Base-by-base conservation (phyloP, 2,113 vertebrate species). In the Myrmophylax atrothorax region DNA sequence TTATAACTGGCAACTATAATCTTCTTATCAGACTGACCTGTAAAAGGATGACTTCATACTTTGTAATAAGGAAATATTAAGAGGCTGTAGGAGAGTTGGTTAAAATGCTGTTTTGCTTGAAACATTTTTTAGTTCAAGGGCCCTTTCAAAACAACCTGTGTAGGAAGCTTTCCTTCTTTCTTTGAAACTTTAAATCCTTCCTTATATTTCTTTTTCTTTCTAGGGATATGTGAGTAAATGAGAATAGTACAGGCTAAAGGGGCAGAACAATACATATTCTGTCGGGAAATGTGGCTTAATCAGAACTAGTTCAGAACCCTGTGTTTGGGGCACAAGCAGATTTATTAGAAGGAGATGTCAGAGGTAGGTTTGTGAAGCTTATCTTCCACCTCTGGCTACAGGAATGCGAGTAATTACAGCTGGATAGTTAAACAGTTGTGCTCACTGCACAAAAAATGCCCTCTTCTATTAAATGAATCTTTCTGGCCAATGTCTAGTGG, bases 41-140 rank as follows among this genome's bases (percentile, higher is more conserved):
- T 87, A 72, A 78, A 79, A 69, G 76, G 56, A 66, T 89, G 44
- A 93, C 56, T 86, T 95, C 83, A 60, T 95, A 49, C 50, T 78
- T 84, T 24, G 12, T 56, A 89, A 70, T 26, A 53, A 72, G 74
- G 53, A 93, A 87, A 66, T 82, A 87, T 3, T 72, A 58, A 72
- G 44, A 68, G 31, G 60, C 18, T 77, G 23, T 35, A 33, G 83
- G 44, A 94, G 52, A 81, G 15, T 12, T 60, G 64, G 47, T 88
- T 38, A 68, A 79, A 94, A 81, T 2, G 3, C 29, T 89, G 24
- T 38, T 89, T 86, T 53, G 35, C 53, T 60, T 14, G 7, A 80
- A 80, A 84, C 20, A 49, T 44, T 55, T 58, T 66, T 83, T 37
- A 56, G 40, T 86, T 92, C 60, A 56, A 81, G 40, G 17, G 28